Evolutionary conservation across 2,113 vertebrate species (phyloP).

Genomic region (Cromileptes altivelis): DNA sequence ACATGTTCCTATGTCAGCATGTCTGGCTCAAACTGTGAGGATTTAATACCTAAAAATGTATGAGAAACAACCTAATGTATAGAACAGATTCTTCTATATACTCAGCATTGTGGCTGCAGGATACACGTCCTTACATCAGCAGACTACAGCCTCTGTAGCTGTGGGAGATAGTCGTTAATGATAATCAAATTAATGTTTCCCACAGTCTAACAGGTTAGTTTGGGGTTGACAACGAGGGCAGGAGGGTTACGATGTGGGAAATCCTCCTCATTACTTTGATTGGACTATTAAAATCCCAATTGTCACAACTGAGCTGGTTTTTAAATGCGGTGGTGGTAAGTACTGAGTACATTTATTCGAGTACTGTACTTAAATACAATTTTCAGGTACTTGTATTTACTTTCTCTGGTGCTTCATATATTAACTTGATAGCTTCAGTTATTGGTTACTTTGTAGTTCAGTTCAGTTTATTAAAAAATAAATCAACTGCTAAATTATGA

Average conservation of each 20-base stretch:
- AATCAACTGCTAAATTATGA: too few species aligned
- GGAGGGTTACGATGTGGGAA: slow-evolving; percentile 20
- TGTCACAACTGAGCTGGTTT: slow-evolving; percentile 2
- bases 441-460: too few species aligned
- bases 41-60: not conserved
- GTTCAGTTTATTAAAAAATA: too few species aligned
- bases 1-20: not conserved
- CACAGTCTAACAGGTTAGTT: slow-evolving; percentile 32
- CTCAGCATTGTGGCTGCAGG: not conserved
- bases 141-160: slow-evolving; percentile 13
- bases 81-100: not conserved
- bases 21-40: not conserved
- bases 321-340: not conserved
- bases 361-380: too few species aligned
- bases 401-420: too few species aligned
- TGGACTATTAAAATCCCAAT: slow-evolving; percentile 15
- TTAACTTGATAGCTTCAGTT: too few species aligned
- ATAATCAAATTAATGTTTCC: slow-evolving; percentile 59
- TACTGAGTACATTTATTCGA: too few species aligned
- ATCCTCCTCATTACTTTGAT: slow-evolving; percentile 41
- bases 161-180: slow-evolving; percentile 25
- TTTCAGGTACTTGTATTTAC: too few species aligned
- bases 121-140: slow-evolving; percentile 1
- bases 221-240: slow-evolving; percentile 32
- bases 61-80: not conserved